Evolutionary conservation across 2,797 vertebrate genomes (phyloP), one percentile per base, ranked within the genome.

Genomic region (Typhlichthys eigenmanni): DNA sequence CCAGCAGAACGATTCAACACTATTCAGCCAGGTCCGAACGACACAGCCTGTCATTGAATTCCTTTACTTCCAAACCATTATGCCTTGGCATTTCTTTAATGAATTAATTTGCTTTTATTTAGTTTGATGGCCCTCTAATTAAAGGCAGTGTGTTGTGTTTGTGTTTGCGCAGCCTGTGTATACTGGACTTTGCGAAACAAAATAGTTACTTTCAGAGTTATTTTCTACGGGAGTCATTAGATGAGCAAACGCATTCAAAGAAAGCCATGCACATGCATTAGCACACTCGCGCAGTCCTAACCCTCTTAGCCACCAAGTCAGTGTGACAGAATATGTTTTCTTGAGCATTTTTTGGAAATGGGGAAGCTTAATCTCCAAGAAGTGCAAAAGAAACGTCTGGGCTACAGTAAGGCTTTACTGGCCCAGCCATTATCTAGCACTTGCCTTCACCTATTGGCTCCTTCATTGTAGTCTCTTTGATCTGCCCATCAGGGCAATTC

Each of bases 261-360:
- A 67, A 57, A 65, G 61, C 38, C 1, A 2, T 0, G 62, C 54
- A 52, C 47, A 60, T 65, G 74, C 38, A 17, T 59, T 52, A 38
- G 47, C 58, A 58, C 38, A 17, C 58, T 52, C 32, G 48, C 60
- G 56, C 57, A 64, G 75, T 60, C 13, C 58, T 75, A 82, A 84
- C 71, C 59, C 67, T 73, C 68, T 85, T 82, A 85, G 80, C 68
- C 68, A 43, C 34, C 2, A 9, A 75, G 68, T 56, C 12, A 38
- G 69, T 80, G 82, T 82, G 78, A 84, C 75, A 70, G 74, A 79
- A 69, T 62, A n/a, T 51, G 78, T 85, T 80, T 79, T 72, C 72
- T 71, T 66, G 64, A 81, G 73, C 68, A 66, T 64, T 66, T 76
- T 73, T 78, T 77, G 73, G 73, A 85, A 85, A 80, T 13, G 17